Percentiles rank a stretch among this genome's conserved stretches.
Conservation (phyloP, 2,888 invertebrate species). For the Ennomos erosarius region DNA sequence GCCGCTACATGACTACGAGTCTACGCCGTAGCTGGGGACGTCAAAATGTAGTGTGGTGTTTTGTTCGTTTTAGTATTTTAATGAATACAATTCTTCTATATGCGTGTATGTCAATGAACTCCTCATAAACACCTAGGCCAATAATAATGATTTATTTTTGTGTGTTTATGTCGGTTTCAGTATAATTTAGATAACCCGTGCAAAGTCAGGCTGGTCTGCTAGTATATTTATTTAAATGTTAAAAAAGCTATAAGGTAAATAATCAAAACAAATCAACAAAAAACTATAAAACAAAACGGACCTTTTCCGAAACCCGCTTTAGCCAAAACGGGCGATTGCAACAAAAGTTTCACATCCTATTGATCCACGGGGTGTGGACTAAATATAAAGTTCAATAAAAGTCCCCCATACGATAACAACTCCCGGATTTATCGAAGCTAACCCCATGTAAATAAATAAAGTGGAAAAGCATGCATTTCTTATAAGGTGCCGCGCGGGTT, state of each 20-base stretch:
- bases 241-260: no score
- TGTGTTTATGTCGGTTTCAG: no score
- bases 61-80: no score
- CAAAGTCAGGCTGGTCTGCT: no score
- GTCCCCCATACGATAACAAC: conserved; percentile 75
- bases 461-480: conserved; percentile 78
- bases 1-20: conserved; percentile 40
- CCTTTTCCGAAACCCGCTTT: conserved; percentile 20
- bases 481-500: conserved; percentile 73
- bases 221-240: no score
- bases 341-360: conserved; percentile 65
- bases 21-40: conserved; percentile 53
- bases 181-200: no score
- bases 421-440: conserved; percentile 81
- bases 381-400: conserved; percentile 84
- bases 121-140: conserved; percentile 4
- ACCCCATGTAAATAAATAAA: conserved; percentile 85
- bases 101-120: background rate
- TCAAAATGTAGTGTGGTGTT: no score
- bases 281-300: conserved; percentile 16
- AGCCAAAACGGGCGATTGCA: conserved; percentile 48
- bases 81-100: no score
- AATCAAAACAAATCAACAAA: conserved; percentile 2
- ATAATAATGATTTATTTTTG: no score
- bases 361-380: conserved; percentile 76